Base-by-base conservation (phyloP, 2,888 invertebrate species). In the Hemistola chrysoprasaria region DNA sequence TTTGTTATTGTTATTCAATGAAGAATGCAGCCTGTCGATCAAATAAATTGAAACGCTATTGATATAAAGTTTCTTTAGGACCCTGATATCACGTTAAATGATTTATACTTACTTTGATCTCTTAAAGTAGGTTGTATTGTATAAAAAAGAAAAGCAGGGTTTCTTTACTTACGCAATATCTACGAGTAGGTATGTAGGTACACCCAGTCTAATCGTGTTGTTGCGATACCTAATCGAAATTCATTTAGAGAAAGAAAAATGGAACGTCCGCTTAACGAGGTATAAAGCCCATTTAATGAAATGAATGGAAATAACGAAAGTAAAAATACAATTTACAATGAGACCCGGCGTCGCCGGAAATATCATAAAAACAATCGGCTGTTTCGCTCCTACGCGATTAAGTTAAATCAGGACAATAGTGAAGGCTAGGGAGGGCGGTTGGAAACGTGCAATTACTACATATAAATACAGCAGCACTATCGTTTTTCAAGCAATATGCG, bases 361-460 rank as follows among this genome's bases (percentile, higher is more conserved):
- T 45, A 54, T 58, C 42, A 53, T 60, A 56, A 53, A 58, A 64
- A 56, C 56, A 62, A 56, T 59, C 50, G 48, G 52, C 39, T 41
- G 50, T 56, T 56, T 53, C 45, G 39, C 48, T 51, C 53, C 55
- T 49, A 59, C 50, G 50, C 46, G 50, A 56, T 62, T 59, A 47
- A 39, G 49, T 50, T 54, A 55, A 61, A 60, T 65, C 59, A 56
- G 56, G 40, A 54, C 50, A 48, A 58, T 51, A 44, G 50, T 52
- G 36, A 30, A 47, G 48, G 48, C 42, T 3, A 16, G 50, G 47
- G 47, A 53, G 50, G 47, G 47, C 40, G 51, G 48, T 30, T 27
- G 34, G 40, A 40, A 30, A 46, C 35, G 22, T 33, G 31, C 46
- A 58, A 58, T 65, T 56, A 56, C 40, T 31, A 38, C 23, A 30